Evolutionary conservation across 2,113 vertebrate species (phyloP), one percentile per base, ranked within the genome.

Genomic region (Pithys albifrons): DNA sequence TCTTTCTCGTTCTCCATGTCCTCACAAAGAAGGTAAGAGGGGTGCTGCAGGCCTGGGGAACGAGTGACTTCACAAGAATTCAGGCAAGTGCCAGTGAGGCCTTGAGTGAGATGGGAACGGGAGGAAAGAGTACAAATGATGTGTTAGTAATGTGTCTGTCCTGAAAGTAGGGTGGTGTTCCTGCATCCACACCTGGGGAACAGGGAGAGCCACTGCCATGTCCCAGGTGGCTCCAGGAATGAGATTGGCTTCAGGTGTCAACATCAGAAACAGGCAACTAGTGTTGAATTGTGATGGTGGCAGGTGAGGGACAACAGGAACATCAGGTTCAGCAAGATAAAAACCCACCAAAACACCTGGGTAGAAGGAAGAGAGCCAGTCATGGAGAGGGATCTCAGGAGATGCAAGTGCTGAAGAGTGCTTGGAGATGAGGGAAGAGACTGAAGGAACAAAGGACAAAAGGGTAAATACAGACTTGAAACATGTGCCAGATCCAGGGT

Each of bases 261-360:
- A 13, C 48, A 14, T 39, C 5, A 78, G 55, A 54, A 84, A 64
- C 0, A 3, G 35, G 23, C 29, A 37, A 45, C 43, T 43, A 19
- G 0, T 17, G 61, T 12, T 46, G 55, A 57, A 45, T 51, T 3
- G 5, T 20, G 80, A 19, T 62, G 52, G 52, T 62, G 59, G 27
- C 37, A 83, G 52, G 35, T 16, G 18, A 29, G 19, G 31, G 16
- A 62, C 43, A 66, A 76, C 51, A 37, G 31, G 35, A 69, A 23
- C 31, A 67, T 62, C 24, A 48, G 22, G 57, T n/a, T 48, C 37
- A 80, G 33, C 46, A 49, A 31, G 17, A 25, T 16, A 55, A 81
- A 81, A 46, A 3, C 19, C 46, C 66, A 46, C 12, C 1, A 0
- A 66, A 90, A 48, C 0, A 3, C 17, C n/a, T n/a, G 5, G 14